Percentiles rank a stretch among this genome's conserved stretches.
These are phyloP conservation scores for Sorex fumeus DNA, from an alignment of 2,113 vertebrate species.

Conservation along the genomic window DNA sequence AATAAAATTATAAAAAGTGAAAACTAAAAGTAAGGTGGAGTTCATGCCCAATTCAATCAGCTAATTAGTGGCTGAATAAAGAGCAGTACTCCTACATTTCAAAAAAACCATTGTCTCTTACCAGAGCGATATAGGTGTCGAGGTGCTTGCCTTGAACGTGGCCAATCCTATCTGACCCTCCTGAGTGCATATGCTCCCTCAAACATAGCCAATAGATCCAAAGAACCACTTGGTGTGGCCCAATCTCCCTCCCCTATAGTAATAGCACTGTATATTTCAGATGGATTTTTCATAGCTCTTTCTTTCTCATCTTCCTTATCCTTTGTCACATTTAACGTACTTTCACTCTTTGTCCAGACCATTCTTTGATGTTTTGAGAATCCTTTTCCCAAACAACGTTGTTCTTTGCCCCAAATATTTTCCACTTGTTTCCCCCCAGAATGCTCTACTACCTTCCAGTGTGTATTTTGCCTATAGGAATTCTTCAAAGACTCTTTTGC, in stretches of 20 bases:
- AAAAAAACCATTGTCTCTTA: neutral
- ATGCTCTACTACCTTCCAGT: neutral
- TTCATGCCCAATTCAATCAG: too few species aligned
- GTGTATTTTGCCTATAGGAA: neutral
- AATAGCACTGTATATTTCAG: accelerated
- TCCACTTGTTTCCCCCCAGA: neutral
- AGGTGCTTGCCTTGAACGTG: too few species aligned
- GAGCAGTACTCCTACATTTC: too few species aligned
- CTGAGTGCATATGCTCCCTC: too few species aligned
- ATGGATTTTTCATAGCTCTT: neutral
- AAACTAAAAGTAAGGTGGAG: too few species aligned
- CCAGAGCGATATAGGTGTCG: neutral
- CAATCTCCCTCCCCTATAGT: too few species aligned
- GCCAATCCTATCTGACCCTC: too few species aligned
- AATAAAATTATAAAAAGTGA: too few species aligned
- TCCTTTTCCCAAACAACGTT: neutral
- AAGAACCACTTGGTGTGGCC: too few species aligned
- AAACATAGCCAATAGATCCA: too few species aligned
- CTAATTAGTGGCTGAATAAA: too few species aligned
- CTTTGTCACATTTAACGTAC: neutral
- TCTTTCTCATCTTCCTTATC: neutral
- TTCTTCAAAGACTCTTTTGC: neutral
- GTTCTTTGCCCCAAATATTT: neutral
- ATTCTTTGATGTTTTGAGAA: neutral
- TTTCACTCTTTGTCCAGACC: neutral